Conservation (phyloP, 2,797 vertebrate genomes). For the Tamandua tetradactyla region DNA sequence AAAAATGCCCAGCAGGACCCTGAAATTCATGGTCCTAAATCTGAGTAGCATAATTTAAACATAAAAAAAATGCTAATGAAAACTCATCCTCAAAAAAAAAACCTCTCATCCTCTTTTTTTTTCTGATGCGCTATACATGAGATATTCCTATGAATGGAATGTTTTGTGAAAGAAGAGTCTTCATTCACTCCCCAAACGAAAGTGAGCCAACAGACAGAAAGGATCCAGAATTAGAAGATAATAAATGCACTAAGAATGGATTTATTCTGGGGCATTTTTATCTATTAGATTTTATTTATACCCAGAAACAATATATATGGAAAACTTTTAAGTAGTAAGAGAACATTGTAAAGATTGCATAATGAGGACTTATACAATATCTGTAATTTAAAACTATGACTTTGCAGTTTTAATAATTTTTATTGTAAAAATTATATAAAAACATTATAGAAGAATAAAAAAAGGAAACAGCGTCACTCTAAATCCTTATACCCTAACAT, state of each 20-base stretch:
- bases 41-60: neutral
- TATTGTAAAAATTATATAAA: constrained; percentile 41
- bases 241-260: constrained; percentile 5
- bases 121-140: neutral
- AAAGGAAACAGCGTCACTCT: neutral
- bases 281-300: constrained; percentile 23
- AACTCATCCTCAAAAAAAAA: neutral
- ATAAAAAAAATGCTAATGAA: neutral
- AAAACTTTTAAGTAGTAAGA: constrained; percentile 44
- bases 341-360: neutral
- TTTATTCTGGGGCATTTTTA: constrained; percentile 53
- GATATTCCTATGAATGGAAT: neutral
- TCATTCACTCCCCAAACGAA: neutral
- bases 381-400: neutral
- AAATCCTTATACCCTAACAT: neutral
- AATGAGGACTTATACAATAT: constrained; percentile 9
- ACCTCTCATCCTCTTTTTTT: neutral
- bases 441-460: neutral
- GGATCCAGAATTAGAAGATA: neutral
- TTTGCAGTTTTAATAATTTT: constrained; percentile 13
- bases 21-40: neutral
- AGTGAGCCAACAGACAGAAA: neutral
- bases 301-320: neutral
- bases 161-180: constrained; percentile 41
- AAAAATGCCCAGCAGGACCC: neutral